phyloP scores from a whole-genome alignment of 2,888 invertebrate genomes.

The Rhamnusium bicolor region DNA sequence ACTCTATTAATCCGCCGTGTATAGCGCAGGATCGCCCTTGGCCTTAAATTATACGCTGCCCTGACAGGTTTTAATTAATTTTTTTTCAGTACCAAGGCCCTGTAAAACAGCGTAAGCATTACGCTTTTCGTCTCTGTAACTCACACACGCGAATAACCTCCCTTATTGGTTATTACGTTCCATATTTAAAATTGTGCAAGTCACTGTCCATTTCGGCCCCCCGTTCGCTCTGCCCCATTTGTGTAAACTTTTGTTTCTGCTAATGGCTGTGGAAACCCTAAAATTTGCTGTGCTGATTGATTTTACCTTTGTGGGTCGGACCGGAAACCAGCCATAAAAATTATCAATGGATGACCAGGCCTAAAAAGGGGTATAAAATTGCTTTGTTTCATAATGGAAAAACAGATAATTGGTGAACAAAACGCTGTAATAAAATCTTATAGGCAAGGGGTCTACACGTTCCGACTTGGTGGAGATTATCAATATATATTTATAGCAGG shows the following conservation, averaged over 20 bases:
- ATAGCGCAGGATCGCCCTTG: constrained; percentile 3
- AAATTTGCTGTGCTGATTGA: too few species aligned
- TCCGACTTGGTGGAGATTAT: too few species aligned
- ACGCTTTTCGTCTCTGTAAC: constrained; percentile 2
- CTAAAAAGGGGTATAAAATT: background rate
- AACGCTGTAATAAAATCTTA: background rate
- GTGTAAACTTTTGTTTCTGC: background rate
- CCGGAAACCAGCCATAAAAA: constrained; percentile 1
- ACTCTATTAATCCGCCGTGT: constrained; percentile 19
- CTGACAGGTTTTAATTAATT: constrained; percentile 35
- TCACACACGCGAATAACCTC: background rate
- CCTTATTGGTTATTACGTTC: constrained; percentile 8
- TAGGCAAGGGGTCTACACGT: too few species aligned
- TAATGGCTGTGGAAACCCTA: background rate
- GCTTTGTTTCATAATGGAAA: background rate
- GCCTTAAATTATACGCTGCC: constrained; percentile 12
- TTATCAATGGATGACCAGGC: background rate
- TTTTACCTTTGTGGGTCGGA: background rate
- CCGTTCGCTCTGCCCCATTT: background rate
- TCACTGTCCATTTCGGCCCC: background rate
- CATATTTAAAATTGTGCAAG: constrained; percentile 16
- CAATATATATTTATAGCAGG: too few species aligned
- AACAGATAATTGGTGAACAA: background rate
- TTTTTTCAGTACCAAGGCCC: background rate
- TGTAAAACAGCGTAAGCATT: constrained; percentile 1